Evolutionary conservation across 2,797 vertebrate species (phyloP), one percentile per base, ranked within the genome.

Genomic region (Syngnathus acus): DNA sequence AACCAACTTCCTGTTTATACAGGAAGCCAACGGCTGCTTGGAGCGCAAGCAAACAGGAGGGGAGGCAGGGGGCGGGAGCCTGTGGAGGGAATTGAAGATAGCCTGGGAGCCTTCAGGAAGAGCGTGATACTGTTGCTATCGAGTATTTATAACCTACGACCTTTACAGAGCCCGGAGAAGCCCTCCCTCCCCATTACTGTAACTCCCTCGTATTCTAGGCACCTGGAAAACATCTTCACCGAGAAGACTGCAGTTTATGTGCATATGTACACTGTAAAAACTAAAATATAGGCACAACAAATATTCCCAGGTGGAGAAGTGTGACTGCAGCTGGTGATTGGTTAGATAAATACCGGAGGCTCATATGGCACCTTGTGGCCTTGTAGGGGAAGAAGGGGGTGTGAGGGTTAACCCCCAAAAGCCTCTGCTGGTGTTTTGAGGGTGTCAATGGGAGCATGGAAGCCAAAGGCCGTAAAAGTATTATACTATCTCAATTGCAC

Each of bases 111-210:
- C 11, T 26, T 77, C 82, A 86, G 88, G 84, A 87, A 84, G 80
- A 81, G 40, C 57, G 82, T 65, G 89, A 89, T 89, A 89, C 83
- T 78, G 79, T 76, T 9, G 43, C 76, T 72, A 72, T 80, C 75
- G 73, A 85, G 81, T 88, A 88, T 89, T 90, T 90, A 89, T 88
- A 87, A 89, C 86, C 83, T 82, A 67, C 81, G 87, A 82, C 83
- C 84, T 78, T 86, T 86, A 78, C 58, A 73, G 78, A 87, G 78
- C 77, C 78, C 47, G 73, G 72, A 69, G 66, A 58, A n/a, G 76
- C 70, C 76, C 66, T 9, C 47, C 75, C 73, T 68, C 79, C 72
- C 0, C 77, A 60, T 65, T 60, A 84, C 83, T 77, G 78, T 68
- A 82, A 74, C 72, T 72, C 69, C 59, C 65, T 66, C 42, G 73